These are phyloP conservation scores for Zeugodacus cucurbitae DNA, from an alignment of 1,140 invertebrate genomes.

Conservation along the genomic window DNA sequence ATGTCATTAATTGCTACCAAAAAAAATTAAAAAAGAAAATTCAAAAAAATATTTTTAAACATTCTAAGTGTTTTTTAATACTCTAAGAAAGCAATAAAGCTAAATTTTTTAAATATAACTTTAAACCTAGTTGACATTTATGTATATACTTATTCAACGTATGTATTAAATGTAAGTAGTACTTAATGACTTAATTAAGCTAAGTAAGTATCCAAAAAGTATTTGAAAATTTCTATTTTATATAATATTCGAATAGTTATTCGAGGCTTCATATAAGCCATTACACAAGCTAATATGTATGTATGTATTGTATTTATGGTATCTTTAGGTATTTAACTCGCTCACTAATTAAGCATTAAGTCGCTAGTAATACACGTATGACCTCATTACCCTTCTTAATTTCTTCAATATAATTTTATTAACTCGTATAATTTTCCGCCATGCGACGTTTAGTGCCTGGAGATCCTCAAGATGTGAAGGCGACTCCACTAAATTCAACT, in stretches of 20 bases:
- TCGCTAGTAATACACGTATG: neutral
- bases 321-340: neutral
- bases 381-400: neutral
- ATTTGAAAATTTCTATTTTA: too few species aligned
- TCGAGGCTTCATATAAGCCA: too few species aligned
- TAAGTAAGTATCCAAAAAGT: too few species aligned
- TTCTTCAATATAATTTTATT: neutral
- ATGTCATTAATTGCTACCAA: too few species aligned
- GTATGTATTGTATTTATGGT: neutral
- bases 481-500: constrained; percentile 89
- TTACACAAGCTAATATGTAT: neutral
- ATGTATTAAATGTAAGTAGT: neutral
- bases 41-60: neutral
- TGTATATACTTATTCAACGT: neutral
- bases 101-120: neutral
- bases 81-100: neutral
- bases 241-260: too few species aligned
- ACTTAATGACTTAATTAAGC: too few species aligned
- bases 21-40: too few species aligned
- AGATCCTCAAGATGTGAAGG: constrained; percentile 91
- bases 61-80: neutral
- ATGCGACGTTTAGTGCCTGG: constrained; percentile 84
- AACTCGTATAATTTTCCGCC: constrained; percentile 57
- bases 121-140: neutral
- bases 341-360: neutral